Conservation (phyloP, 1,140 invertebrate genomes). For the Megalopta genalis region DNA sequence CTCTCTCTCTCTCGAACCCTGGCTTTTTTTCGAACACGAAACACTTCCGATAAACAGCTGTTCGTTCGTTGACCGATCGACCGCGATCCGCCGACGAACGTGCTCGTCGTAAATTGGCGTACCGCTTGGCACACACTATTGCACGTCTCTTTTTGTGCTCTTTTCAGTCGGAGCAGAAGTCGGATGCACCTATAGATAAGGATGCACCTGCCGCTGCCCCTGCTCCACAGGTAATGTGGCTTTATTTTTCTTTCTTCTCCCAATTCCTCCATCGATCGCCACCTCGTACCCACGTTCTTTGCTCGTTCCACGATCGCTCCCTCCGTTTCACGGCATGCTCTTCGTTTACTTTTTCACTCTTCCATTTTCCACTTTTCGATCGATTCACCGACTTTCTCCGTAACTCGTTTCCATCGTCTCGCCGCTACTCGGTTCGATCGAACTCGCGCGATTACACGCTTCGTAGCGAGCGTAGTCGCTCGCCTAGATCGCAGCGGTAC, state of each 20-base stretch:
- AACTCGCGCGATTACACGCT: no score
- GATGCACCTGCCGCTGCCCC: conserved; percentile 76
- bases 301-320: conserved; percentile 1
- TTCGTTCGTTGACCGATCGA: conserved; percentile 37
- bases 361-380: neutral
- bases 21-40: conserved; percentile 16
- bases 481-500: no score
- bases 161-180: conserved; percentile 80
- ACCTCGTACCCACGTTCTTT: no score
- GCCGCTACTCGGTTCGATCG: no score
- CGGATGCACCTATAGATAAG: conserved; percentile 76
- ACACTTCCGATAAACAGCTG: conserved; percentile 43
- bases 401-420: no score
- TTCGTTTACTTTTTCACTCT: neutral
- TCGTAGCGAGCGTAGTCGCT: neutral
- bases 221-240: conserved; percentile 77
- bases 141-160: conserved; percentile 79
- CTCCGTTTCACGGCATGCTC: conserved; percentile 15
- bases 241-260: conserved; percentile 58
- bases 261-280: neutral
- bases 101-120: conserved; percentile 36
- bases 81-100: conserved; percentile 47
- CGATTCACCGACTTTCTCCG: neutral
- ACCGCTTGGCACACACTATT: conserved; percentile 73
- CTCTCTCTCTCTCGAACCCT: neutral